Evolutionary conservation across 2,888 invertebrate species (phyloP).

Genomic region (Synergus laeviventris): DNA sequence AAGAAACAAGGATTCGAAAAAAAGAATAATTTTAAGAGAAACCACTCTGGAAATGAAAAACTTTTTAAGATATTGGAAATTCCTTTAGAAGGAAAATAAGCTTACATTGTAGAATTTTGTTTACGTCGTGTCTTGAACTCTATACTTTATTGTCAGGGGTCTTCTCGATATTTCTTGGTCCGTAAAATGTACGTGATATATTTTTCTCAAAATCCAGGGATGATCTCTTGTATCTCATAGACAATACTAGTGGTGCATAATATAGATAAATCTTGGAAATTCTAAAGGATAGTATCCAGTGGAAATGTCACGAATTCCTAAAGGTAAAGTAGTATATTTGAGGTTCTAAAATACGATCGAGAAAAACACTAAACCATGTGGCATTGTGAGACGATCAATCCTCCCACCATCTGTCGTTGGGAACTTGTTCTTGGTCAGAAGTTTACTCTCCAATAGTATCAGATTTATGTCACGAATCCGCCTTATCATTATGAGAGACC

Average conservation of each 20-base stretch:
- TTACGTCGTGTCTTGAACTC: background rate
- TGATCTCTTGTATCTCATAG: background rate
- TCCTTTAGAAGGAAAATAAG: background rate
- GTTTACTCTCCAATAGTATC: background rate
- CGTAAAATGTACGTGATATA: background rate
- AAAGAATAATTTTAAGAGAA: background rate
- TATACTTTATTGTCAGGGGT: background rate
- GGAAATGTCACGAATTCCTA: background rate
- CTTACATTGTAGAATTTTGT: background rate
- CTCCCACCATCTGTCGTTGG: background rate
- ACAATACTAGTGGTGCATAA: background rate
- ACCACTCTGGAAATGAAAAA: background rate
- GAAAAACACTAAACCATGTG: no score
- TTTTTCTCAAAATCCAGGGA: background rate
- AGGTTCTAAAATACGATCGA: background rate
- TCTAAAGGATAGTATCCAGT: background rate
- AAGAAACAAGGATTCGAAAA: background rate
- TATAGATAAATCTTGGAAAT: background rate
- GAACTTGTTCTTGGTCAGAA: background rate
- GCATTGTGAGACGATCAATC: background rate
- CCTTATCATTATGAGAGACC: slow-evolving; percentile 8
- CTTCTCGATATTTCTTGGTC: background rate
- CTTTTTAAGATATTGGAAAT: background rate
- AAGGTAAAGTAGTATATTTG: background rate
- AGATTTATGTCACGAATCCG: background rate